Percentiles rank a stretch among this genome's conserved stretches.
Conservation (phyloP, 2,113 vertebrate genomes). For the Fregetta grallaria region DNA sequence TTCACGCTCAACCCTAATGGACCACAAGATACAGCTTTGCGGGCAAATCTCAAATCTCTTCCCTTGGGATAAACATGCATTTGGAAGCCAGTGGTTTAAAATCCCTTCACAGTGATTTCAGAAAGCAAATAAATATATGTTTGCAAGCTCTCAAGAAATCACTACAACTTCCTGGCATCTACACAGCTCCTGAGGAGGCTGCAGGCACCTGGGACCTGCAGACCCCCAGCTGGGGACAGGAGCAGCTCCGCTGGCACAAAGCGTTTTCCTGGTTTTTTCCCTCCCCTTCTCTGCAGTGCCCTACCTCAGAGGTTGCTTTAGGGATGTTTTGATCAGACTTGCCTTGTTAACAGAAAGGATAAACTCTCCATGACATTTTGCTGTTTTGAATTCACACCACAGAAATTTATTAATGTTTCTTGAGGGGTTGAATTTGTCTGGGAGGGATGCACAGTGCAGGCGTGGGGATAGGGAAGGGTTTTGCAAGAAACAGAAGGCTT, state of each 20-base stretch:
- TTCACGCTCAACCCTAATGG: background rate
- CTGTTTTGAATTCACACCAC: background rate
- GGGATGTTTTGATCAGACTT: background rate
- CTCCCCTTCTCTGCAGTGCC: background rate
- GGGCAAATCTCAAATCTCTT: background rate
- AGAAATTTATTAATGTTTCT: background rate
- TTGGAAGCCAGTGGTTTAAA: background rate
- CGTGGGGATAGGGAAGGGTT: background rate
- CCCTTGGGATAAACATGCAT: background rate
- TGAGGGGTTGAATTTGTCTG: background rate
- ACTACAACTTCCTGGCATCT: background rate
- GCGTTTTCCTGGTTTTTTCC: background rate
- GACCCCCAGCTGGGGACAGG: background rate
- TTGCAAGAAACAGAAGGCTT: background rate
- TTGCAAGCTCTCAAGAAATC: background rate
- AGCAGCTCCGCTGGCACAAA: background rate
- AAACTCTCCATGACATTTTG: background rate
- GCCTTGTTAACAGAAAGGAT: background rate
- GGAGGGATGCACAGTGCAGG: background rate
- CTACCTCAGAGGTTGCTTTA: background rate
- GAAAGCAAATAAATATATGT: background rate
- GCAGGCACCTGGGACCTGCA: background rate
- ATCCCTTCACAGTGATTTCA: background rate
- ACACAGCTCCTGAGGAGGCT: background rate
- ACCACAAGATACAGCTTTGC: rapidly evolving